Evolutionary conservation across 92 coral and sea anemone genomes (phyloP), one percentile per base, ranked within the genome.

Genomic region (Parazoanthus atlanticus): DNA sequence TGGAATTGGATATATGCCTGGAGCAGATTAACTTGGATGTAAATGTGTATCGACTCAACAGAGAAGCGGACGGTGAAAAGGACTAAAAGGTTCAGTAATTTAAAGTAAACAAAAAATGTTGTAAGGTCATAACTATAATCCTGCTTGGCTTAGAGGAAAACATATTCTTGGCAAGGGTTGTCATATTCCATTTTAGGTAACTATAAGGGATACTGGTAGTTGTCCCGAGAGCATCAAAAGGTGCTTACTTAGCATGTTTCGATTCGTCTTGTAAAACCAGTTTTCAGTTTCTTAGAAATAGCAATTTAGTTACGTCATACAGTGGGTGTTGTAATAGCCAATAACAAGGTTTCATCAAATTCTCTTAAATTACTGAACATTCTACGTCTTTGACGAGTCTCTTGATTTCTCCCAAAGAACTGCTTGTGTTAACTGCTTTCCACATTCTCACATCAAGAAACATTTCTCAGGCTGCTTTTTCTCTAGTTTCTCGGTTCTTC

Each of bases 191-290:
- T 33, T 75, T 75, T 32, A 75, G 31, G 47, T 9, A 75, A 19
- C 3, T 36, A 28, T 31, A 52, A 52, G 64, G 26, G 21, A 38
- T 25, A 43, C 3, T 19, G 12, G 30, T 16, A 67, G 26, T 25
- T 29, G 78, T 33, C 38, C 32, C 2, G 46, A 46, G 15, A 69
- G 46, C 78, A 83, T 5, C 28, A 38, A 66, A 66, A 8, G 0
- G 6, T 40, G 29, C 64, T 11, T 31, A 5, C 58, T 21, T 6
- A 15, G 65, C 78, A 28, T 33, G 7, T 84, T 84, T 28, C 28
- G 66, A 38, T 84, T 69, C 15, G 26, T 84, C 87, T 43, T 17
- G 87, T 46, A 69, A 84, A 84, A 84, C 87, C 64, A 40, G 87
- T 71, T 70, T 84, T 70, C 30, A 69, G 11, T 84, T 84, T 84